A percentile compares a stretch with the other conserved stretches of the same genome.
Conservation (phyloP, 2,888 invertebrate species). For the Villa cingulata region DNA sequence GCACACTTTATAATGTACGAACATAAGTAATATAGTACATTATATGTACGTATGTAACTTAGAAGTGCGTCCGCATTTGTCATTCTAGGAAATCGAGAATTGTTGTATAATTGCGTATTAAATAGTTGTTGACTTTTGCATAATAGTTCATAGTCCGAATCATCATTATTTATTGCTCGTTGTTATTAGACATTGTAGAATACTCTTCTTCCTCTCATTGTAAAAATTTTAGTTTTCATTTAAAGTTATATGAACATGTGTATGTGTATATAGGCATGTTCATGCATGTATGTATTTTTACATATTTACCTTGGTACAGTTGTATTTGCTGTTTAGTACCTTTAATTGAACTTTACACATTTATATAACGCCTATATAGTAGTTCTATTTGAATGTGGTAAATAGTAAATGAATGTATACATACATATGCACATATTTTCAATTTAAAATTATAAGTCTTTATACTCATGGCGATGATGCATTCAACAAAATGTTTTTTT, state of each 20-base stretch:
- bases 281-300: background rate
- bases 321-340: background rate
- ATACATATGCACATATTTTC: background rate
- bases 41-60: background rate
- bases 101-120: background rate
- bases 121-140: too few relatives aligned
- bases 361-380: too few relatives aligned
- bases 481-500: background rate
- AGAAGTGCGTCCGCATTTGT: slow-evolving; percentile 9
- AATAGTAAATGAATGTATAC: too few relatives aligned
- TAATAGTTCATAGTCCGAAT: too few relatives aligned
- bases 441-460: background rate
- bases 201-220: slow-evolving; percentile 6
- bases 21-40: too few relatives aligned
- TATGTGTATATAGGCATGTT: background rate
- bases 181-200: too few relatives aligned
- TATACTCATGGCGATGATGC: background rate
- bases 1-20: too few relatives aligned
- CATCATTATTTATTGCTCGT: too few relatives aligned
- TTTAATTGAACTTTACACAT: background rate
- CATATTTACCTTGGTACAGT: too few relatives aligned
- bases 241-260: background rate
- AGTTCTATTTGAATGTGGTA: too few relatives aligned
- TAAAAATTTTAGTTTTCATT: background rate
- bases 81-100: slow-evolving; percentile 8